phyloP scores from a whole-genome alignment of 2,113 vertebrate species.

The Tachysurus fulvidraco region DNA sequence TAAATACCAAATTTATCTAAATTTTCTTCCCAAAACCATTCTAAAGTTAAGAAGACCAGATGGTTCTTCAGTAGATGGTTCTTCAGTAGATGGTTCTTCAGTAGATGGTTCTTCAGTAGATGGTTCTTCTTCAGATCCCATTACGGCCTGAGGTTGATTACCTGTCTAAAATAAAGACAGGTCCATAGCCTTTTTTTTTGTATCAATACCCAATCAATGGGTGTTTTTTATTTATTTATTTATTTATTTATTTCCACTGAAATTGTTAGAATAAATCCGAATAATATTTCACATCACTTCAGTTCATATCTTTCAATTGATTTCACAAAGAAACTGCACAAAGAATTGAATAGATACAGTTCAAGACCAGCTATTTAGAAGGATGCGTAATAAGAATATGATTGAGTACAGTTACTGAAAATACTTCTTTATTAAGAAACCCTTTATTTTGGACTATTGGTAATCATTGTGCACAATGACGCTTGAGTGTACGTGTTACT shows the following conservation, averaged over 20 bases:
- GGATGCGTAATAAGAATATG: neutral
- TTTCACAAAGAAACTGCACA: constrained; percentile 60
- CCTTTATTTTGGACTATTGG: neutral
- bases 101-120: neutral
- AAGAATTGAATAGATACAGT: constrained; percentile 15
- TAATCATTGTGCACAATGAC: neutral
- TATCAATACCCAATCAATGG: constrained; percentile 70
- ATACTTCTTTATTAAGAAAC: neutral
- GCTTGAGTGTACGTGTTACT: neutral
- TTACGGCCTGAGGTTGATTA: too few relatives aligned
- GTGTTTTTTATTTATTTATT: constrained; percentile 65
- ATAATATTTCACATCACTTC: constrained; percentile 13
- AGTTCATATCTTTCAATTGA: constrained; percentile 11
- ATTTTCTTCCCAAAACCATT: neutral
- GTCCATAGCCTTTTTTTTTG: neutral
- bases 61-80: neutral
- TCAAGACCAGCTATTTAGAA: constrained; percentile 36
- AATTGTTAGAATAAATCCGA: neutral
- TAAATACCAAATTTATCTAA: neutral
- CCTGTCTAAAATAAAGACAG: neutral
- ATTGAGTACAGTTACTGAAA: neutral
- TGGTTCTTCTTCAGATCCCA: neutral
- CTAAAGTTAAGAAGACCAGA: neutral
- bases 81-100: too few relatives aligned
- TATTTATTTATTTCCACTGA: constrained; percentile 58